Base-by-base conservation (phyloP, 2,797 vertebrate genomes). In the Coilia nasus region DNA sequence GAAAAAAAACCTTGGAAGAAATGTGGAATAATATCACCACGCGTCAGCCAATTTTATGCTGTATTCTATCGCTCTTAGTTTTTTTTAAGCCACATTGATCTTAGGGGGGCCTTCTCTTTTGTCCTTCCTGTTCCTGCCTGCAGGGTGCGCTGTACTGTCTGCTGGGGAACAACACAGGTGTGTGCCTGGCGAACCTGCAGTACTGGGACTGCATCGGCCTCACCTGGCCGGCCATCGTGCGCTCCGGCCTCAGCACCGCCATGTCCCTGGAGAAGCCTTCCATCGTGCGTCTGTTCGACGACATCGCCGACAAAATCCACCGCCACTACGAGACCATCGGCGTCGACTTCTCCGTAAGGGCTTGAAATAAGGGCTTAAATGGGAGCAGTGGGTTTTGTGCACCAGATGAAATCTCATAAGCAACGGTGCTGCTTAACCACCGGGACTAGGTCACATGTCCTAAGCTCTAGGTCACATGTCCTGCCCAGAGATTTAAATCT, bases 121-220 rank as follows among this genome's bases (percentile, higher is more conserved):
- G 82, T 25, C 2, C 15, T 6, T 87, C 15, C 85, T 1, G 71
- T 4, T 50, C 35, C 75, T 60, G 56, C 14, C 1, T 87, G 41
- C 88, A 99, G 98, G 98, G 98, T 94, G 98, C 98, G 92, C 96
- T 99, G 94, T 99, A 99, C 93, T 99, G 98, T 93, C 96, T 99
- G 21, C 95, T 99, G 89, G 98, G 98, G 87, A 99, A 97, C 91
- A 97, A 98, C 89, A 97, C 94, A 56, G 97, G 97, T 46, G 96
- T 98, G 35, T 98, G 97, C 87, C 92, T 99, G 91, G 98, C 97
- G 83, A 99, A 98, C 90, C 96, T 99, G 89, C 98, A 99, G 0
- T 98, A 99, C 71, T 99, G 98, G 98, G 97, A 99, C 1, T 99
- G 97, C 89, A 98, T 99, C 86, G 94, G 96, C 54, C 95, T 97